Evolutionary conservation across 2,113 vertebrate genomes (phyloP).

Genomic region (Clarias gariepinus): DNA sequence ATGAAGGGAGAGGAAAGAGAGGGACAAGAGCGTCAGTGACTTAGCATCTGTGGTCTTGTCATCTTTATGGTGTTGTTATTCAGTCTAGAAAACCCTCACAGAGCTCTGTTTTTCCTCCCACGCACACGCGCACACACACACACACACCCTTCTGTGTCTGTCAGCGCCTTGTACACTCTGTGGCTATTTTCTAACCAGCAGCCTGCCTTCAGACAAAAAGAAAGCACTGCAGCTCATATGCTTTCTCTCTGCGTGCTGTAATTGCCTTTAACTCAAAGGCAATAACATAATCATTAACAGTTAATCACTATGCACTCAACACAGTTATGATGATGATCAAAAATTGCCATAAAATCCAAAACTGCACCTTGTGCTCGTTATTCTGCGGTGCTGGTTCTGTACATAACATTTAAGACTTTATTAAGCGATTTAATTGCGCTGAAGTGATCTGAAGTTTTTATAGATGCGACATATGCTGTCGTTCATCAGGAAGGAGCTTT

Average conservation of each 20-base stretch:
- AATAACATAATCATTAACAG: constrained; percentile 70
- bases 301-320: constrained; percentile 67
- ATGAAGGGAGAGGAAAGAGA: constrained; percentile 19
- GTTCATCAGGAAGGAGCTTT: neutral
- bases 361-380: constrained; percentile 6
- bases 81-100: constrained; percentile 48
- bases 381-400: neutral
- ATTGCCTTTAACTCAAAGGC: constrained; percentile 63
- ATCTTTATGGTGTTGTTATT: constrained; percentile 45
- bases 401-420: neutral
- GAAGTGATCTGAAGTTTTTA: neutral
- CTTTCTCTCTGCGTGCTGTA: constrained; percentile 62
- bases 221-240: constrained; percentile 43
- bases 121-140: constrained; percentile 15
- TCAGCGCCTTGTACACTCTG: constrained; percentile 26
- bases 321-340: constrained; percentile 71
- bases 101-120: constrained; percentile 38
- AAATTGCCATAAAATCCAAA: constrained; percentile 70
- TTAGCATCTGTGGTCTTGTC: constrained; percentile 47
- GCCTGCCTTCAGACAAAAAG: constrained; percentile 55
- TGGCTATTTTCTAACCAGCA: constrained; percentile 48
- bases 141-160: constrained; percentile 27
- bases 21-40: constrained; percentile 41
- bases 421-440: neutral
- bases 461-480: neutral